Evolutionary conservation across 2,888 invertebrate genomes (phyloP).

Genomic region (Archaeoteleia sp.): DNA sequence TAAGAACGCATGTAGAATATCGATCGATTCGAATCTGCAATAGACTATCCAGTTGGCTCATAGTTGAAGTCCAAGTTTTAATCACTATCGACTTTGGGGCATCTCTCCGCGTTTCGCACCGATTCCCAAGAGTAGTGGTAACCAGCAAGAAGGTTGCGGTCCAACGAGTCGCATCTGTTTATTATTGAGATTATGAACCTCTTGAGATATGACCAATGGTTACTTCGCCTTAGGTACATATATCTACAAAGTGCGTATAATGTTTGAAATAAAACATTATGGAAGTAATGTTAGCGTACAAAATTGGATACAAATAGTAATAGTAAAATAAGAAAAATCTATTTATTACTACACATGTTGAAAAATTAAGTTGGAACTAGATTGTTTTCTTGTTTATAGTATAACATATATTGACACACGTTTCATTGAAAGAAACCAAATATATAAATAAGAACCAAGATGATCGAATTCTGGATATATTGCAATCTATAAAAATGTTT

Average conservation of each 20-base stretch:
- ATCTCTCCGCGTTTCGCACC: constrained; percentile 54
- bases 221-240: constrained; percentile 18
- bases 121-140: constrained; percentile 44
- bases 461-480: too few relatives aligned
- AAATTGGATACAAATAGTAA: too few relatives aligned
- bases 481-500: too few relatives aligned
- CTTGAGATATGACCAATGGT: constrained; percentile 46
- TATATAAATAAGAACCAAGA: too few relatives aligned
- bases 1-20: constrained; percentile 61
- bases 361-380: too few relatives aligned
- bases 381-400: too few relatives aligned
- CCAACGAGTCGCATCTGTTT: constrained; percentile 61
- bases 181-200: constrained; percentile 62
- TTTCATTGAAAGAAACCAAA: too few relatives aligned
- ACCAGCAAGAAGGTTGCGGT: constrained; percentile 45
- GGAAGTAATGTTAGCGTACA: too few relatives aligned
- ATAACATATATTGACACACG: too few relatives aligned
- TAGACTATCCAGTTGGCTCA: constrained; percentile 60
- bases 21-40: constrained; percentile 64
- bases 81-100: constrained; percentile 70
- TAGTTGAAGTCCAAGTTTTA: constrained; percentile 71
- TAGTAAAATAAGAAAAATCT: too few relatives aligned
- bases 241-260: constrained; percentile 16
- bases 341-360: too few relatives aligned
- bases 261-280: constrained; percentile 1